Evolutionary conservation across 2,797 vertebrate species (phyloP).

Genomic region (Halcyon leucocephala): DNA sequence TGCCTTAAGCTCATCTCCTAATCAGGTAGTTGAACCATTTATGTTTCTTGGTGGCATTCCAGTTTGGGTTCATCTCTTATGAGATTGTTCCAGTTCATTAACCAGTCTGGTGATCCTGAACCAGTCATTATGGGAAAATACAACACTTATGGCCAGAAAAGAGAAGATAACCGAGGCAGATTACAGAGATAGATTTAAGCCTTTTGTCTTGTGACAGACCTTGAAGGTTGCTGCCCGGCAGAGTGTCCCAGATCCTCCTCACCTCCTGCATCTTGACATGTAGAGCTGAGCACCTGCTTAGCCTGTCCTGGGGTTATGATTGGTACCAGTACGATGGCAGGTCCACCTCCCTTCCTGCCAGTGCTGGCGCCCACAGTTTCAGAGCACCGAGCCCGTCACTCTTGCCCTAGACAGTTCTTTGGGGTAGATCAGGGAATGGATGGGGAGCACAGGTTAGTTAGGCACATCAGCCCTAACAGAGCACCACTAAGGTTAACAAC

Average conservation of each 20-base stretch:
- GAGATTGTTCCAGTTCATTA: constrained; percentile 37
- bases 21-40: constrained; percentile 50
- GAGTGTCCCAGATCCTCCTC: background rate
- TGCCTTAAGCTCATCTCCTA: constrained; percentile 33
- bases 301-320: background rate
- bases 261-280: background rate
- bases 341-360: background rate
- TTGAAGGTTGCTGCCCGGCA: background rate
- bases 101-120: constrained; percentile 28
- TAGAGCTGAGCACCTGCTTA: background rate
- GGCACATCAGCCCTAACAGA: background rate
- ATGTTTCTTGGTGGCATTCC: constrained; percentile 33
- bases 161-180: background rate
- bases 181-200: background rate
- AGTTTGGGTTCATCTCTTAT: background rate
- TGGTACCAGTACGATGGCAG: rapidly evolving
- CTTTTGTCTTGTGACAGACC: background rate
- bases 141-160: background rate
- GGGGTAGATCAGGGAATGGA: no score
- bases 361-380: background rate
- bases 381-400: background rate
- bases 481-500: background rate
- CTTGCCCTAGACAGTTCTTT: background rate
- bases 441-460: background rate
- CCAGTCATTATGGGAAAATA: background rate